These are phyloP conservation scores for Andinoacara biseriatus DNA, from an alignment of 2,113 vertebrate genomes.

Conservation along the genomic window DNA sequence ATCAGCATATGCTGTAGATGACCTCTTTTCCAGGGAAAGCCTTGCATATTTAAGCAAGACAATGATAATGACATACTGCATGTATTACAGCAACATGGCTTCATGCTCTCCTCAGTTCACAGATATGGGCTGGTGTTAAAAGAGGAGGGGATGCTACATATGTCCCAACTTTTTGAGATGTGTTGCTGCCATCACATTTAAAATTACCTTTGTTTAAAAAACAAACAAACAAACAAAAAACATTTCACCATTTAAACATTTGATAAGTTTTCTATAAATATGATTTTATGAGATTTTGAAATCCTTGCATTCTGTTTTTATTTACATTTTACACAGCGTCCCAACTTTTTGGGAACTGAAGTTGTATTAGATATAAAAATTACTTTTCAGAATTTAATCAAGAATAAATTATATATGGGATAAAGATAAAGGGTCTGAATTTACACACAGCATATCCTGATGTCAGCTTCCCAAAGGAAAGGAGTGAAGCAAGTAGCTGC, in stretches of 20 bases:
- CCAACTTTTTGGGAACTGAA: too few species aligned
- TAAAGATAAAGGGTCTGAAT: not conserved
- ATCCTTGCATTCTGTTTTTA: too few species aligned
- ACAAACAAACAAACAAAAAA: not conserved
- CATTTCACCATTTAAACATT: not conserved
- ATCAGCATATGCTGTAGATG: not conserved
- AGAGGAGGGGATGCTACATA: too few species aligned
- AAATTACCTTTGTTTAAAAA: not conserved
- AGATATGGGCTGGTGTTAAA: too few species aligned
- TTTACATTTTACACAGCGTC: too few species aligned
- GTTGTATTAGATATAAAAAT: not conserved
- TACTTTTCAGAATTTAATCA: not conserved
- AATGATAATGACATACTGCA: not conserved
- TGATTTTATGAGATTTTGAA: too few species aligned
- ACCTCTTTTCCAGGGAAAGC: not conserved
- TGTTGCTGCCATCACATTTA: too few species aligned
- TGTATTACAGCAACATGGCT: not conserved
- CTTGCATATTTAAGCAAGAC: not conserved
- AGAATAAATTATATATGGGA: not conserved
- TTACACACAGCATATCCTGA: constrained; percentile 20
- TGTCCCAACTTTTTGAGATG: too few species aligned
- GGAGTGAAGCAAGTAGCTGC: not conserved
- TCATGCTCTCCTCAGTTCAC: not conserved
- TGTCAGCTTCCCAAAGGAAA: constrained; percentile 34
- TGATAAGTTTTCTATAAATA: not conserved